Percentiles rank a stretch among this genome's conserved stretches.
phyloP scores from a whole-genome alignment of 2,797 vertebrate species.

The Momotus momota region DNA sequence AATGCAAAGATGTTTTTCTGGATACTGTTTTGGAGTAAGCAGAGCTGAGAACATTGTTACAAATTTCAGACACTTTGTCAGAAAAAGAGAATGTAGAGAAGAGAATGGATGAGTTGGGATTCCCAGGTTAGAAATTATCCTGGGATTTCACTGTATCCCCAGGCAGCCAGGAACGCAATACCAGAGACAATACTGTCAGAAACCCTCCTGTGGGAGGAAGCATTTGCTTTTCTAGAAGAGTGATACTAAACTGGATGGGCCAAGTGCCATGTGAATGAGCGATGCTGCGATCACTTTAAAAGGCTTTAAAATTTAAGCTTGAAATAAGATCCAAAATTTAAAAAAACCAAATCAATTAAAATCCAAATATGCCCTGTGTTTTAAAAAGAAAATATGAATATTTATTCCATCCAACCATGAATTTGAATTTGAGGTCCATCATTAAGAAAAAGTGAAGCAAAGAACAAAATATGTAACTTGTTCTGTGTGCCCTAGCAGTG shows the following conservation, averaged over 20 bases:
- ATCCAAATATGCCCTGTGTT: not conserved
- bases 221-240: not conserved
- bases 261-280: not conserved
- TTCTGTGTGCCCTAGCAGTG: not conserved
- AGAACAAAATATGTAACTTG: not conserved
- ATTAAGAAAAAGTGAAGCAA: not conserved
- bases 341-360: not conserved
- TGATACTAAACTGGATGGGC: not conserved
- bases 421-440: not conserved
- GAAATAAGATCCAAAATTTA: not conserved
- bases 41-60: not conserved
- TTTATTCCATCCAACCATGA: not conserved
- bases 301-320: not conserved
- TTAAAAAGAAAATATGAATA: not conserved
- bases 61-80: conserved; percentile 10
- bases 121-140: not conserved
- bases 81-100: not conserved
- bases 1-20: conserved; percentile 44
- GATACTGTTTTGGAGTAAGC: conserved; percentile 13
- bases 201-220: not conserved
- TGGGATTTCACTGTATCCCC: not conserved
- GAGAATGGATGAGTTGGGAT: not conserved
- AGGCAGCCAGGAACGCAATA: not conserved
- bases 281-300: not conserved
- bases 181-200: not conserved